Evolutionary conservation across 2,888 invertebrate species (phyloP).

Genomic region (Pterostichus niger): DNA sequence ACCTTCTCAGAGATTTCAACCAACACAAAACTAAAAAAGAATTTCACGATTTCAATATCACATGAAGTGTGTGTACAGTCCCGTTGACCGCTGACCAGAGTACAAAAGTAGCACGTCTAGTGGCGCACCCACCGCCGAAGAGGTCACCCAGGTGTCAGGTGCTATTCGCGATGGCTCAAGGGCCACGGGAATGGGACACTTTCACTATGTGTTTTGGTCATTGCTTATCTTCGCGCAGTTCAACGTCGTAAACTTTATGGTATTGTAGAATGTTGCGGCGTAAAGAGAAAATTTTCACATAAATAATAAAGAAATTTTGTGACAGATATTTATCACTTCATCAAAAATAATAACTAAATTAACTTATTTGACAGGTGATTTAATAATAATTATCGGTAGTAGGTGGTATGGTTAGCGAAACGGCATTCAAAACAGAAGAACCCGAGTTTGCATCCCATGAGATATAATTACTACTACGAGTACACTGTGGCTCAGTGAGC

Average conservation of each 20-base stretch:
- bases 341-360: not conserved
- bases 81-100: conserved; percentile 31
- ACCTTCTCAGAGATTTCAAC: not conserved
- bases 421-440: no score
- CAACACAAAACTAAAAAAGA: conserved; percentile 70
- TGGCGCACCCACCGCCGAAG: conserved; percentile 30
- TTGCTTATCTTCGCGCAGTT: conserved; percentile 24
- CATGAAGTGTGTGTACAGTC: conserved; percentile 69
- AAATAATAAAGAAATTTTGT: not conserved
- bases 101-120: conserved; percentile 15
- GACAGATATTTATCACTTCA: not conserved
- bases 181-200: conserved; percentile 50
- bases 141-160: conserved; percentile 50
- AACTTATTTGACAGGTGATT: no score
- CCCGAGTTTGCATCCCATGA: no score
- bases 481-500: no score
- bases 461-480: no score
- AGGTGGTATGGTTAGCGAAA: no score
- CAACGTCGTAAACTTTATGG: conserved; percentile 5
- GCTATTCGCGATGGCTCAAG: conserved; percentile 17
- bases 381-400: no score
- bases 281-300: not conserved
- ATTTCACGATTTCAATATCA: conserved; percentile 72
- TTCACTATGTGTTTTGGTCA: conserved; percentile 43
- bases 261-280: not conserved